phyloP scores from a whole-genome alignment of 92 coral and sea anemone genomes.

The Ricordea florida region DNA sequence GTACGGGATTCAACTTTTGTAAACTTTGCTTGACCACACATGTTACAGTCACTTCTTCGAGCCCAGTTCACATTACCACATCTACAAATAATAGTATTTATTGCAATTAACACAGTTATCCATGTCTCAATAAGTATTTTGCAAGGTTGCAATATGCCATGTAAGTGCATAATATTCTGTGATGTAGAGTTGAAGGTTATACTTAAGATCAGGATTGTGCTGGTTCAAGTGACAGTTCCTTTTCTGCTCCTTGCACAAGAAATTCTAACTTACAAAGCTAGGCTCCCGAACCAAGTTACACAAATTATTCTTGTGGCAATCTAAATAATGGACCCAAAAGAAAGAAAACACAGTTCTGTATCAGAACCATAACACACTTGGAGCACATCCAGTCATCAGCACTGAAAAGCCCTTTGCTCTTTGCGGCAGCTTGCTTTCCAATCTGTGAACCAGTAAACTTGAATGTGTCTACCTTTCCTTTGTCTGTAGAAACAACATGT shows the following conservation, averaged over 20 bases:
- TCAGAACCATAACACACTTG: conserved; percentile 80
- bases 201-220: too few relatives aligned
- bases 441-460: conserved; percentile 87
- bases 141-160: too few relatives aligned
- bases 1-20: conserved; percentile 91
- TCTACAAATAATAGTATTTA: conserved; percentile 40
- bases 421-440: conserved; percentile 92
- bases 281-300: background rate
- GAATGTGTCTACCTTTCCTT: conserved; percentile 74
- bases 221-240: too few relatives aligned
- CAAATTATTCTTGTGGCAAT: background rate
- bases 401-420: conserved; percentile 96
- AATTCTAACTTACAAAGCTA: too few relatives aligned
- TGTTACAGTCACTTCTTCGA: conserved; percentile 85
- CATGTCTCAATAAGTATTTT: too few relatives aligned
- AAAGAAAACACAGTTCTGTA: background rate
- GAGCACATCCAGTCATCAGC: conserved; percentile 99
- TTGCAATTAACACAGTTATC: too few relatives aligned
- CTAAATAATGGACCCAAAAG: background rate
- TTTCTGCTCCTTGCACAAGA: too few relatives aligned
- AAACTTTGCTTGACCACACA: conserved; percentile 91
- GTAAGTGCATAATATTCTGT: too few relatives aligned
- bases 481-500: conserved; percentile 46
- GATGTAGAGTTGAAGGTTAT: too few relatives aligned
- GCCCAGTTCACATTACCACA: conserved; percentile 99